phyloP scores from a whole-genome alignment of 2,888 invertebrate genomes.

The Epinotia bilunana region DNA sequence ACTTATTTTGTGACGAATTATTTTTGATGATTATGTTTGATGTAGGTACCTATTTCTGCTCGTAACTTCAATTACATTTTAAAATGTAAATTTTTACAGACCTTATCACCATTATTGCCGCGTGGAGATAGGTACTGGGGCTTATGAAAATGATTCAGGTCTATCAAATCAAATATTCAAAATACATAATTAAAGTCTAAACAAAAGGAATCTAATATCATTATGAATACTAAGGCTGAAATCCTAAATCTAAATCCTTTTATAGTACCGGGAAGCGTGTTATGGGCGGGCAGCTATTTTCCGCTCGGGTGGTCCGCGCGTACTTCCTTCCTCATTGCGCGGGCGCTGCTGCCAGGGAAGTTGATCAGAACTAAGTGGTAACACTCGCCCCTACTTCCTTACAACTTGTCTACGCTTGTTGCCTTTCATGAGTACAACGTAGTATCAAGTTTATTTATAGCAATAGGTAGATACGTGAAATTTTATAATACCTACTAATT shows the following conservation, averaged over 20 bases:
- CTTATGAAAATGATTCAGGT: too few species aligned
- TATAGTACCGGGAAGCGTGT: constrained; percentile 41
- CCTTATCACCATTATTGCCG: too few species aligned
- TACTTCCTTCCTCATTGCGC: constrained; percentile 64
- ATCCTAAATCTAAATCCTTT: too few species aligned
- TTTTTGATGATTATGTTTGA: too few species aligned
- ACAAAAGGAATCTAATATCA: background rate
- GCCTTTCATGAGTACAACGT: background rate
- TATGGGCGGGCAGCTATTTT: constrained; percentile 50
- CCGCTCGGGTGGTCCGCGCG: constrained; percentile 55
- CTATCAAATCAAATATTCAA: too few species aligned
- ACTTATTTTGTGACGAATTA: too few species aligned
- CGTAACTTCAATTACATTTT: too few species aligned
- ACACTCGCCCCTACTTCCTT: constrained; percentile 32
- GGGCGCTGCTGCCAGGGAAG: constrained; percentile 52
- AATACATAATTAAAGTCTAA: background rate
- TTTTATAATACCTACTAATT: background rate
- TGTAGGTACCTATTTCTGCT: too few species aligned
- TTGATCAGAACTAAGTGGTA: constrained; percentile 31
- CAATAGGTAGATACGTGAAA: background rate
- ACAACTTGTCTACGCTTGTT: background rate
- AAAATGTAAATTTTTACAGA: too few species aligned
- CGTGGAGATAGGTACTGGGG: too few species aligned
- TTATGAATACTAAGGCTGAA: background rate
- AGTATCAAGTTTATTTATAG: background rate